phyloP scores from a whole-genome alignment of 2,113 vertebrate genomes.

The Seriola rivoliana region DNA sequence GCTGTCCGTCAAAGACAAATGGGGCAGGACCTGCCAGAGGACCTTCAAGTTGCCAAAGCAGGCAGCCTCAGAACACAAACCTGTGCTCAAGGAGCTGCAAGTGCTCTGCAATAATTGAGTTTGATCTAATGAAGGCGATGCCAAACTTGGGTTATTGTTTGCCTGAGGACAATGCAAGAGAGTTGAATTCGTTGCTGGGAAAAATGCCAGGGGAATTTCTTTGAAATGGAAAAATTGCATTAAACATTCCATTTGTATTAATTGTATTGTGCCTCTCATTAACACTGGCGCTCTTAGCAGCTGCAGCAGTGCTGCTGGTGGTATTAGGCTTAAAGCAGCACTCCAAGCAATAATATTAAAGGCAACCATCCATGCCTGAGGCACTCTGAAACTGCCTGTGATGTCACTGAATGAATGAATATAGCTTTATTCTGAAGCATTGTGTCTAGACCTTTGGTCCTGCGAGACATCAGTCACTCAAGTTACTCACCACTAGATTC shows the following conservation, averaged over 20 bases:
- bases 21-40: slow-evolving; percentile 51
- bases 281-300: slow-evolving; percentile 34
- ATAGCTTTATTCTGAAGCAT: slow-evolving; percentile 57
- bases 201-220: slow-evolving; percentile 75
- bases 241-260: slow-evolving; percentile 85
- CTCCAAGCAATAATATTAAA: slow-evolving; percentile 57
- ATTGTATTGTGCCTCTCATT: slow-evolving; percentile 74
- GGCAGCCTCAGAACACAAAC: not conserved
- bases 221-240: slow-evolving; percentile 84
- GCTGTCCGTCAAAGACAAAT: slow-evolving; percentile 67
- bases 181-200: slow-evolving; percentile 60
- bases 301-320: slow-evolving; percentile 31
- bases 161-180: slow-evolving; percentile 67
- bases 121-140: slow-evolving; percentile 72
- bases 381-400: slow-evolving; percentile 48
- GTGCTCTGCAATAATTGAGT: slow-evolving; percentile 64
- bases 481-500: slow-evolving; percentile 71
- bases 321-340: slow-evolving; percentile 55
- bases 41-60: slow-evolving; percentile 17
- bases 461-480: slow-evolving; percentile 73
- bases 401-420: slow-evolving; percentile 62
- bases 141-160: slow-evolving; percentile 71
- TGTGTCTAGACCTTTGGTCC: slow-evolving; percentile 70
- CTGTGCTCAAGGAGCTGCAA: slow-evolving; percentile 17
- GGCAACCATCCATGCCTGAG: slow-evolving; percentile 61